Base-by-base conservation (phyloP, 2,888 invertebrate genomes). In the Tetranychus piercei region DNA sequence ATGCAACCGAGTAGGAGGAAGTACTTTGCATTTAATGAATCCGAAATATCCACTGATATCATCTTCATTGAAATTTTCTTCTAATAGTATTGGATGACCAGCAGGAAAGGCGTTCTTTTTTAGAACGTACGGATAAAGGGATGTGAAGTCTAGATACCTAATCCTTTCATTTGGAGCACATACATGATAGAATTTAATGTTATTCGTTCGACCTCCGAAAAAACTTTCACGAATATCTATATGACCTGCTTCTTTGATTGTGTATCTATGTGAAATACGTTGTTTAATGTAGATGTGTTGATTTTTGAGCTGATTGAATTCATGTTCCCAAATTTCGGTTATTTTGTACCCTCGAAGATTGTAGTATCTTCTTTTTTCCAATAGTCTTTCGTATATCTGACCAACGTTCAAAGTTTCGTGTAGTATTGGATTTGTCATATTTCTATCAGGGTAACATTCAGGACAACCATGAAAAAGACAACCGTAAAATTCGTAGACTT, bases 131-230 rank as follows among this genome's bases (percentile, higher is more conserved):
- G 80, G 80, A 74, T 81, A 81, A 8, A 80, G 69, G 6, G 77
- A 76, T 0, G 77, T 78, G 44, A 80, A 78, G 71, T 80, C 80
- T 8, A 78, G 44, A 72, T 81, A 79, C 15, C 76, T 74, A 3
- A 67, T 76, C 3, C 6, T 1, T 22, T 75, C 73, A 44, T 67
- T 18, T 1, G 43, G 67, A 7, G 75, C 18, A 0, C 75, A 77
- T 67, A 79, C 77, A 66, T 78, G 75, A 69, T 78, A 78, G 18
- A 81, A 66, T 20, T 79, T 75, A 76, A 79, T 75, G 9, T 79
- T 78, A 74, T 79, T 79, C 1, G 79, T 80, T 55, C 80, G 44
- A 1, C 80, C 80, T 1, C 80, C 80, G 76, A 74, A 80, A 72
- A 80, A 80, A 22, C 78, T 78, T 75, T 80, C 79, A 45, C 79